Base-by-base conservation (phyloP, 2,797 vertebrate genomes). In the Etheostoma nigrum region DNA sequence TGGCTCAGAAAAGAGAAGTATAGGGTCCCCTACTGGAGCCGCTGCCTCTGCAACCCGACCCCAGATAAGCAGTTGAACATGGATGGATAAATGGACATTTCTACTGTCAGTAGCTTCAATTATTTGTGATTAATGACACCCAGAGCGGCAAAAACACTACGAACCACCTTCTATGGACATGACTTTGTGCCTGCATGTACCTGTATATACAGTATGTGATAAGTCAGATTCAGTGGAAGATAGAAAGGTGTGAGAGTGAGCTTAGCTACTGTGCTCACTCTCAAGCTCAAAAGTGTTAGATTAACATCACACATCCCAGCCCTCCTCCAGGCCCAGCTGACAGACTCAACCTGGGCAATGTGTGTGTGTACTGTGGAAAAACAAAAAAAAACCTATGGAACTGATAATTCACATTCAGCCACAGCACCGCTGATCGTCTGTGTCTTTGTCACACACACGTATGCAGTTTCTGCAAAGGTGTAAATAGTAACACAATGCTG, bases 301-400 rank as follows among this genome's bases (percentile, higher is more conserved):
- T 89, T 86, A 82, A 67, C 81, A 82, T 88, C 76, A 80, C 83
- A 91, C 84, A 65, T 77, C 66, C 64, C 42, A 71, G 71, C 73
- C 18, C 49, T 79, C 72, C 61, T 76, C 75, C 74, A 44, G 33
- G 54, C 65, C 30, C 40, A 52, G 47, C 60, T 73, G 65, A 69
- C 19, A 72, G 55, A 64, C 63, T 68, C 76, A 63, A 40, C 57
- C 42, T 70, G 58, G 49, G 45, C 72, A 13, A 6, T 48, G 27
- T 53, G 48, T 49, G 48, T 54, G 61, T 53, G 42, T 36, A 10
- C 36, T 11, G 36, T 40, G 69, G 53, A 74, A 68, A 19, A 63
- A 67, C 33, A 2, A 67, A 40, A 67, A 40, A n/a, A n/a, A 75
- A 84, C 57, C 65, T 53, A 40, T 11, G 30, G 30, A 30, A 5